These are phyloP conservation scores for Pampusana beccarii DNA, from an alignment of 2,113 vertebrate species.

Conservation along the genomic window DNA sequence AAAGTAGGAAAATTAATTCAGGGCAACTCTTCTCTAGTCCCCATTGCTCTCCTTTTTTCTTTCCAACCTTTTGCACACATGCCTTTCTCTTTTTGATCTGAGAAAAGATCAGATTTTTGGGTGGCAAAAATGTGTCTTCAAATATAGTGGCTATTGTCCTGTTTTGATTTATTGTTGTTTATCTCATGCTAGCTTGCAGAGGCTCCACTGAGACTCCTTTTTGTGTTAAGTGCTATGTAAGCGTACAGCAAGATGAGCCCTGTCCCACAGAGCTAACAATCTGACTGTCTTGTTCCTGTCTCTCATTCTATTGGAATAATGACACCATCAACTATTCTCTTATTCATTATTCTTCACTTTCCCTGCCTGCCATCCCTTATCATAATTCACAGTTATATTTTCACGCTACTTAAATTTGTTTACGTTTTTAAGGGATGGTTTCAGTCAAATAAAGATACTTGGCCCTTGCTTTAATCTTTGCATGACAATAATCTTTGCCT, in stretches of 20 bases:
- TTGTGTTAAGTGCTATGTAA: not conserved
- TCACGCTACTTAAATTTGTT: not conserved
- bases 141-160: not conserved
- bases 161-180: not conserved
- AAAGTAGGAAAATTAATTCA: not conserved
- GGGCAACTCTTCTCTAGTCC: not conserved
- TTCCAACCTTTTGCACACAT: not conserved
- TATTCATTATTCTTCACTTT: not conserved
- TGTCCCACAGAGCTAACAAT: not conserved
- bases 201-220: not conserved
- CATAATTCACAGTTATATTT: not conserved
- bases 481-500: too few relatives aligned
- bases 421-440: not conserved
- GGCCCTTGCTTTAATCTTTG: slow-evolving; percentile 20
- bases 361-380: not conserved
- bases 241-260: not conserved
- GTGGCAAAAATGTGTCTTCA: not conserved
- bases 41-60: not conserved
- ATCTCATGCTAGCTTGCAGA: not conserved
- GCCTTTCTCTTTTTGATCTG: not conserved
- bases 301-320: not conserved
- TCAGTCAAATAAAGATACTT: not conserved
- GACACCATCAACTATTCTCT: not conserved
- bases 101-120: not conserved
- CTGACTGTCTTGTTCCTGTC: not conserved